These are phyloP conservation scores for Vannuccia rotundouncinata DNA, from an alignment of 2,888 invertebrate species.

Conservation along the genomic window DNA sequence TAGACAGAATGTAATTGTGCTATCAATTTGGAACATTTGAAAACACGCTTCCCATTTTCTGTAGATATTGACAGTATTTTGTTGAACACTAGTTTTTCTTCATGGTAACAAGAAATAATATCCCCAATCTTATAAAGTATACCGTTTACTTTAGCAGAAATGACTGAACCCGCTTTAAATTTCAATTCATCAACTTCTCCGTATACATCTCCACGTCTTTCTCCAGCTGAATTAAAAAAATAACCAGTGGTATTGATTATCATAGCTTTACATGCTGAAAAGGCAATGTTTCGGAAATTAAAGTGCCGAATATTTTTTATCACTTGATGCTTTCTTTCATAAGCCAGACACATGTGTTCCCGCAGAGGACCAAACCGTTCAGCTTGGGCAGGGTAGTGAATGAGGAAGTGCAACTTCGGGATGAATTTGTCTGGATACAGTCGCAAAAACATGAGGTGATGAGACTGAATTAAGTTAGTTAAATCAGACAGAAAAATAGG, in stretches of 20 bases:
- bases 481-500: background rate
- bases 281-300: background rate
- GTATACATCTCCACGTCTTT: background rate
- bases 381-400: background rate
- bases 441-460: background rate
- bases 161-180: background rate
- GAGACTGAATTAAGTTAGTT: background rate
- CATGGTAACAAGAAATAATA: background rate
- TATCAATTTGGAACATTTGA: background rate
- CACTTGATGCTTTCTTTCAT: slow-evolving; percentile 21
- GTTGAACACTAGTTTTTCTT: background rate
- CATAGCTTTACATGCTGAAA: background rate
- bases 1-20: background rate
- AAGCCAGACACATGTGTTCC: slow-evolving; percentile 4
- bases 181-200: slow-evolving; percentile 1
- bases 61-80: background rate
- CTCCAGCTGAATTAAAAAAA: slow-evolving; percentile 26
- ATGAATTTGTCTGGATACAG: slow-evolving; percentile 18
- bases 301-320: slow-evolving; percentile 22
- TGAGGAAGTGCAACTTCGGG: slow-evolving; percentile 17
- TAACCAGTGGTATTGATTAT: background rate
- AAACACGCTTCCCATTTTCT: background rate
- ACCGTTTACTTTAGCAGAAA: background rate
- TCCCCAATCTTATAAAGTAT: background rate
- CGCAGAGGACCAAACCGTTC: slow-evolving; percentile 4